These are phyloP conservation scores for Xylota sylvarum DNA, from an alignment of 2,888 invertebrate species.

Conservation along the genomic window DNA sequence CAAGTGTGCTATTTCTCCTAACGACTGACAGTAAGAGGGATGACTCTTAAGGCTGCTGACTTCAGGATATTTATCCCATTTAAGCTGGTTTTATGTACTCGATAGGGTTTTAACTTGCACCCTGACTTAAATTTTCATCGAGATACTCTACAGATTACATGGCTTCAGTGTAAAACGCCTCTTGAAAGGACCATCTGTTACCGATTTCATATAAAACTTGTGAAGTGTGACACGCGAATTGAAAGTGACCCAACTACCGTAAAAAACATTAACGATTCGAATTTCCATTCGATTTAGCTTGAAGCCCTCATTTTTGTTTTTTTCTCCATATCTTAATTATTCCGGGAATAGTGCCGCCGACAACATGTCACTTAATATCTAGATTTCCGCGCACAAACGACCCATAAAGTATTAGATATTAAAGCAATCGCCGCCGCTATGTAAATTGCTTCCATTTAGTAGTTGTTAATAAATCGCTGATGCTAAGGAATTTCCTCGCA, in stretches of 20 bases:
- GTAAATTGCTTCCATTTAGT: conserved; percentile 43
- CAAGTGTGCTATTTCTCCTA: too few species aligned
- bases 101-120: too few species aligned
- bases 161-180: too few species aligned
- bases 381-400: conserved; percentile 16
- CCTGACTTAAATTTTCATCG: too few species aligned
- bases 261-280: background rate
- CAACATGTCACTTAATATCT: conserved; percentile 9
- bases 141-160: too few species aligned
- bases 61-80: too few species aligned
- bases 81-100: too few species aligned
- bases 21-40: too few species aligned
- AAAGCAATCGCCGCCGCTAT: conserved; percentile 23
- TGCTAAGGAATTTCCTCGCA: conserved; percentile 28
- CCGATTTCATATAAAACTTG: too few species aligned
- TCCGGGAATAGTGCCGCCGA: background rate
- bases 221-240: too few species aligned
- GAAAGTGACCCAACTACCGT: background rate
- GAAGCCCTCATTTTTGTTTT: background rate
- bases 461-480: conserved; percentile 37
- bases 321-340: background rate
- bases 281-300: background rate
- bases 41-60: too few species aligned
- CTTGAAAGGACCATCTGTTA: too few species aligned
- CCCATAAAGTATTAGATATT: conserved; percentile 11